Base-by-base conservation (phyloP, 2,113 vertebrate species). In the Pseudorhombus dupliciocellatus region DNA sequence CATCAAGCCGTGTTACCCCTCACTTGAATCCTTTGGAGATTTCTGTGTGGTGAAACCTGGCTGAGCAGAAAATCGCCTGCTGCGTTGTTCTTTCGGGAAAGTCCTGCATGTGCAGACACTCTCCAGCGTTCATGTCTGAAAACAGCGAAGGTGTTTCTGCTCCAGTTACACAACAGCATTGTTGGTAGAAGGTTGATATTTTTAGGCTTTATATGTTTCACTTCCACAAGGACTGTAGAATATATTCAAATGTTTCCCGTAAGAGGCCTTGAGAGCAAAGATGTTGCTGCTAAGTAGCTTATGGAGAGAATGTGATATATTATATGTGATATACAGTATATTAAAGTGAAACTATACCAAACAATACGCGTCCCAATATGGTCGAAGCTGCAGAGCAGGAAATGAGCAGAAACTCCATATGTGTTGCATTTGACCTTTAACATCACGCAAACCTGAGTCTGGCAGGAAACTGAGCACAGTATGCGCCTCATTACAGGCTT, bases 341-440 rank as follows among this genome's bases (percentile, higher is more conserved):
- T 44, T 2, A 7, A 48, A 18, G 24, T 3, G 6, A 52, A 40
- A 26, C 46, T 25, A 0, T 1, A 22, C 12, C 48, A 28, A 21
- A 51, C 40, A 14, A 21, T 22, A 2, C 8, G 25, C 6, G 1
- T 22, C 16, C n/a, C 21, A 20, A 20, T 21, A 26, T 9, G n/a
- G 18, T 0, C 12, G 50, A 40, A 21, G 20, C 68, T 65, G 57
- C 62, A 34, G 40, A 34, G 53, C 46, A 59, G 61, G 21, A 34
- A 63, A 58, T 2, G 16, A 66, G 21, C 25, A 75, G 53, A 42
- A 62, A 61, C 72, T 65, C 53, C 31, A 51, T 73, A 58, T 52
- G 42, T 20, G 15, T 69, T 51, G 59, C 21, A 54, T 65, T 44
- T 66, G 82, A 88, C 86, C 86, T 90, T 69, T 56, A 76, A 71